Conservation (phyloP, 1,140 invertebrate genomes). For the Drosophila azteca region DNA sequence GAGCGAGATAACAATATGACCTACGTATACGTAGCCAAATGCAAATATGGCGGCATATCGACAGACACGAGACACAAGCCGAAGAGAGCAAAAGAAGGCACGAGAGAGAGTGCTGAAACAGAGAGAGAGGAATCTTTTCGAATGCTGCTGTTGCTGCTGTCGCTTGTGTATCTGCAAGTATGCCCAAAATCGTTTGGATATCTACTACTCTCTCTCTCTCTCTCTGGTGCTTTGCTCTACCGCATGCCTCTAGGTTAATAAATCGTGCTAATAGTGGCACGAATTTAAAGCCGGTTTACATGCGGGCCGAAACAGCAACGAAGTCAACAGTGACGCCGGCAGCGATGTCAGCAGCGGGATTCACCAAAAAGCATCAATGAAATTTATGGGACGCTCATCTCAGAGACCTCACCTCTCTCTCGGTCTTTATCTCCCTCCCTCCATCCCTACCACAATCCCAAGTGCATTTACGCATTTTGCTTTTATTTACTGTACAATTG, state of each 20-base stretch:
- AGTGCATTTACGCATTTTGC: slow-evolving; percentile 13
- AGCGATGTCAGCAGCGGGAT: slow-evolving; percentile 19
- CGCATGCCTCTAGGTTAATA: slow-evolving; percentile 72
- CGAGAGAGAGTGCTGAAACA: slow-evolving; percentile 46
- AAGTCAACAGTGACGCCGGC: slow-evolving; percentile 31
- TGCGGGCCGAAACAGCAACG: slow-evolving; percentile 24
- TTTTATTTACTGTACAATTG: slow-evolving; percentile 34
- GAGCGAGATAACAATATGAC: slow-evolving; percentile 63
- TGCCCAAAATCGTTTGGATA: slow-evolving; percentile 34
- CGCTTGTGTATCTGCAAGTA: slow-evolving; percentile 74
- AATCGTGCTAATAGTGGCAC: slow-evolving; percentile 82
- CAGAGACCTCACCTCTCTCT: too few relatives aligned
- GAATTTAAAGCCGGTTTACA: slow-evolving; percentile 79
- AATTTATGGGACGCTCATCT: slow-evolving; percentile 30
- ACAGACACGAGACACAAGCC: slow-evolving; percentile 37
- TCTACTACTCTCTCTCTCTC: background rate
- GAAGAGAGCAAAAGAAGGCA: slow-evolving; percentile 17
- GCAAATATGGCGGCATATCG: slow-evolving; percentile 78
- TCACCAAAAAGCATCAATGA: slow-evolving; percentile 67
- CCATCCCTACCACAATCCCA: background rate
- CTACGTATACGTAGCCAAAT: slow-evolving; percentile 73
- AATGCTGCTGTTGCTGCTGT: slow-evolving; percentile 26
- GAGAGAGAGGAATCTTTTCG: slow-evolving; percentile 46
- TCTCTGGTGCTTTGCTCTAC: slow-evolving; percentile 1
- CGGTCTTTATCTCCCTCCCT: background rate